Percentiles rank a stretch among this genome's conserved stretches.
Evolutionary conservation across 1,140 invertebrate species (phyloP).

Genomic region (Elymnias hypermnestra): DNA sequence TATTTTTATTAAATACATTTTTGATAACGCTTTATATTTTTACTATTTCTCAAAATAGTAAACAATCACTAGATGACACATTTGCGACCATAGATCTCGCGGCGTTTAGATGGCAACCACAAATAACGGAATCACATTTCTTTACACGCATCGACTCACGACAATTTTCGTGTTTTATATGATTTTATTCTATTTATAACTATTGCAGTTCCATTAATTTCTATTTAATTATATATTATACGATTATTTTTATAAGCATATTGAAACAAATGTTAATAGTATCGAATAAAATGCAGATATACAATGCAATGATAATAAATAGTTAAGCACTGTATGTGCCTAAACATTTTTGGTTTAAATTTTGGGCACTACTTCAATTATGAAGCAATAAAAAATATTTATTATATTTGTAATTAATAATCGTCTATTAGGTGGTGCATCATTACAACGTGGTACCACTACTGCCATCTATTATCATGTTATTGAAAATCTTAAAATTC

Average conservation of each 20-base stretch:
- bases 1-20: slow-evolving; percentile 2
- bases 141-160: slow-evolving; percentile 29
- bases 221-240: not conserved
- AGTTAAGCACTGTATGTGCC: too few species aligned
- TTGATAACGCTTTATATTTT: slow-evolving; percentile 10
- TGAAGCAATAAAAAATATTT: too few species aligned
- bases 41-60: slow-evolving; percentile 58
- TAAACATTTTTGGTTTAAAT: too few species aligned
- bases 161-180: not conserved
- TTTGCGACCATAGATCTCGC: slow-evolving; percentile 68
- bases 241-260: not conserved
- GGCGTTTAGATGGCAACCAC: slow-evolving; percentile 65
- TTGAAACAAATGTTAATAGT: too few species aligned
- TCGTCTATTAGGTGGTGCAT: too few species aligned
- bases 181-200: not conserved
- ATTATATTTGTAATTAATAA: too few species aligned
- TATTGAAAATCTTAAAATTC: too few species aligned
- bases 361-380: too few species aligned
- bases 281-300: too few species aligned
- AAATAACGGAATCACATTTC: slow-evolving; percentile 60
- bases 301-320: too few species aligned
- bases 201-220: too few species aligned
- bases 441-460: not conserved
- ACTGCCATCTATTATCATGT: not conserved
- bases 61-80: slow-evolving; percentile 69